Conservation (phyloP, 2,888 invertebrate species). For the Andrena fulva region DNA sequence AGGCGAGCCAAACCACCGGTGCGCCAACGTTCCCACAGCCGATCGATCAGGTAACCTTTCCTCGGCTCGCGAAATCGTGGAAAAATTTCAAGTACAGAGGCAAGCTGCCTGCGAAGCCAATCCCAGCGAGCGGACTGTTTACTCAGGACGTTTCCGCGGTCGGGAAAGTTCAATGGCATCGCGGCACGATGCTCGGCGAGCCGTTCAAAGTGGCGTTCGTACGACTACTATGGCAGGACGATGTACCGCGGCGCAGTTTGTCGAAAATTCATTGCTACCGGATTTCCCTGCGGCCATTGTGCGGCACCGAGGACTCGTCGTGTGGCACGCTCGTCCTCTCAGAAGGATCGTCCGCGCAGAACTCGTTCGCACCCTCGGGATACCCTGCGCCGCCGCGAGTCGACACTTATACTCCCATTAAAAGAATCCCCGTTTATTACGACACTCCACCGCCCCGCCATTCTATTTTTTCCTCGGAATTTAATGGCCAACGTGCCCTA, state of each 20-base stretch:
- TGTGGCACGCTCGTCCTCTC: constrained; percentile 11
- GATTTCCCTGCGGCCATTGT: constrained; percentile 27
- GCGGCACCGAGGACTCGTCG: constrained; percentile 11
- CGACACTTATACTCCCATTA: constrained; percentile 58
- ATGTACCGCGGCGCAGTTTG: neutral
- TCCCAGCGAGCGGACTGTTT: constrained; percentile 40
- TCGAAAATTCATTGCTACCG: constrained; percentile 51
- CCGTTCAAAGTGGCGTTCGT: constrained; percentile 48
- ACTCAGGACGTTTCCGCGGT: constrained; percentile 49
- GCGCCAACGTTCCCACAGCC: constrained; percentile 8
- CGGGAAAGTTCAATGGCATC: constrained; percentile 29
- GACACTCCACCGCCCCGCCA: constrained; percentile 48
- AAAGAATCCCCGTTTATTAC: constrained; percentile 63
- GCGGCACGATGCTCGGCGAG: constrained; percentile 28
- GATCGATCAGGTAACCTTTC: neutral
- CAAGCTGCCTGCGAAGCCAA: constrained; percentile 9
- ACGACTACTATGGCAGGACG: neutral
- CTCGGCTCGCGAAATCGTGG: neutral
- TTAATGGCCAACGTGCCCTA: constrained; percentile 59
- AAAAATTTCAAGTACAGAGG: neutral
- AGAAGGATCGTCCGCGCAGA: constrained; percentile 7
- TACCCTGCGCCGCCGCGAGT: neutral
- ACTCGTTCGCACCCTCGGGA: constrained; percentile 49
- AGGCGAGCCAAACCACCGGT: too few species aligned
- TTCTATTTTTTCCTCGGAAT: constrained; percentile 17